Evolutionary conservation across 1,140 invertebrate genomes (phyloP), one percentile per base, ranked within the genome.

Genomic region (Babylonia areolata): DNA sequence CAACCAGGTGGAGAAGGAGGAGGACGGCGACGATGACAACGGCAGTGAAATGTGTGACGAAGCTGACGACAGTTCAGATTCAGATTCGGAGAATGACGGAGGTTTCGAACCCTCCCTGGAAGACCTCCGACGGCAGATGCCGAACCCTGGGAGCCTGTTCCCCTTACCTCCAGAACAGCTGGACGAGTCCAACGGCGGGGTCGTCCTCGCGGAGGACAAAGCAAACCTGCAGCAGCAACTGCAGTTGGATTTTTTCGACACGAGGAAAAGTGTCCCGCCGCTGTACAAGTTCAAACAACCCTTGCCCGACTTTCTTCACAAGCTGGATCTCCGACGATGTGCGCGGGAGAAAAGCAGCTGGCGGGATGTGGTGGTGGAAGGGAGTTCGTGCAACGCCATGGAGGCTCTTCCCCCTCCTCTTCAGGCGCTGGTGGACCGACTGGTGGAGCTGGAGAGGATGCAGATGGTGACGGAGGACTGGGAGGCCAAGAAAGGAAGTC

Each of bases 401-500:
- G 84, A 58, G 89, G n/a, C n/a, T n/a, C n/a, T n/a, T n/a, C n/a
- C n/a, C n/a, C n/a, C n/a, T n/a, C n/a, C n/a, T 88, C 37, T 58
- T 81, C 12, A 40, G 15, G 87, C 82, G 28, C 88, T 92, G 33
- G 71, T 92, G 37, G 92, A 93, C 73, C 87, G 93, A 40, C 81
- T 93, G 37, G 85, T 92, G 17, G 90, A 93, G 39, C 78, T 93
- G 35, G 91, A 93, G 81, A 89, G 88, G 58, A 81, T 90, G 9
- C 91, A 92, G 85, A 85, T 88, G 28, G 90, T 92, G 69, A 93
- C 93, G 6, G 89, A 90, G 54, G 91, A 93, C 33, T 91, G 90
- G 91, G 93, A 93, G 83, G 88, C 87, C 12, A 89, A 87, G 71
- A 75, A 88, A 33, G 89, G 86, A 42, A 79, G 87, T 28, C 58